These are phyloP conservation scores for Heliothis subflexa DNA, from an alignment of 1,140 invertebrate genomes.

Conservation along the genomic window DNA sequence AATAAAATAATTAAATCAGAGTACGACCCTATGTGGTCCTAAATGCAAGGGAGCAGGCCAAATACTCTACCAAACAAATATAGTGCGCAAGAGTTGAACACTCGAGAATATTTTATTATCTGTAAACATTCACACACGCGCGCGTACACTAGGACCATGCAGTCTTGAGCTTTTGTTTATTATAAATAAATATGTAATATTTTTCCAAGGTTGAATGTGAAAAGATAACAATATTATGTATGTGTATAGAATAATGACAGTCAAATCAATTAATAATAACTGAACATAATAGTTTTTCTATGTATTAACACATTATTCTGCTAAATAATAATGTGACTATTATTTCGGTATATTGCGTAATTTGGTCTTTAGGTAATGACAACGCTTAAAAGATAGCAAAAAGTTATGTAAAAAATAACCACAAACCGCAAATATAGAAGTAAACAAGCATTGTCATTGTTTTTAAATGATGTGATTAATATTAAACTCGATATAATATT, in stretches of 20 bases:
- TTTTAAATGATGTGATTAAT: neutral
- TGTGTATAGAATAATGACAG: too few relatives aligned
- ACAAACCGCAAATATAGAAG: neutral
- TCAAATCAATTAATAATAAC: too few relatives aligned
- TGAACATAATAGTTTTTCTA: too few relatives aligned
- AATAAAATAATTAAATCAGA: slow-evolving; percentile 47
- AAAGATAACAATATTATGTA: too few relatives aligned
- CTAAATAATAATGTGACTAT: too few relatives aligned
- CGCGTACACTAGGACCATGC: slow-evolving; percentile 42
- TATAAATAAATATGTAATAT: neutral
- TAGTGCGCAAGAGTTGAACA: slow-evolving; percentile 77
- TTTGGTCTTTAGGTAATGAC: neutral
- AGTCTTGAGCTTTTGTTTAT: slow-evolving; percentile 23
- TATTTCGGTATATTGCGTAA: neutral
- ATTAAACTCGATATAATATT: neutral
- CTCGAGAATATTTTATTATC: slow-evolving; percentile 77
- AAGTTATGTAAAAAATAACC: neutral
- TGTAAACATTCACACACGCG: slow-evolving; percentile 66
- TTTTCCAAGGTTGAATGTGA: neutral
- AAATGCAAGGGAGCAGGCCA: slow-evolving; percentile 54
- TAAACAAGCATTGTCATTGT: neutral
- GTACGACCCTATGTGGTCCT: slow-evolving; percentile 36
- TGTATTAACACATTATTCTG: too few relatives aligned
- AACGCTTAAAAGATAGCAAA: neutral
- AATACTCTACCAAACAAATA: slow-evolving; percentile 70